Evolutionary conservation across 2,888 invertebrate species (phyloP).

Genomic region (Drosophila tanythrix): DNA sequence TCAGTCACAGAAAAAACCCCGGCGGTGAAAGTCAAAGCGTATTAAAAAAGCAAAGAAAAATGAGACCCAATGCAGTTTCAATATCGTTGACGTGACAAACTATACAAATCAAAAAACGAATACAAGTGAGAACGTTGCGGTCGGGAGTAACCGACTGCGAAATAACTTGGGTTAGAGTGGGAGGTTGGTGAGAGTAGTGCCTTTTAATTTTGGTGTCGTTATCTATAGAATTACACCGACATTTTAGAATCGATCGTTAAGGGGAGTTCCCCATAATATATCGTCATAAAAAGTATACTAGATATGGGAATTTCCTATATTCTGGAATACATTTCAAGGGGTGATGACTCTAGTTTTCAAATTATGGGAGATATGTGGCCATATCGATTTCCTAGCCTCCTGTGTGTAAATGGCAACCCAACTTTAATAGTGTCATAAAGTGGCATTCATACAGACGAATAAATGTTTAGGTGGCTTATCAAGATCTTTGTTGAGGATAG

Average conservation of each 20-base stretch:
- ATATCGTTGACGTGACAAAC: constrained; percentile 11
- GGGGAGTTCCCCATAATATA: too few relatives aligned
- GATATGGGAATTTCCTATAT: background rate
- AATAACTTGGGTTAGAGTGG: background rate
- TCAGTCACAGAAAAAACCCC: constrained; percentile 17
- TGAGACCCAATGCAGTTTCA: constrained; percentile 1
- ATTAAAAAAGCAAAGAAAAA: constrained; percentile 1
- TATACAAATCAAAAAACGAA: background rate
- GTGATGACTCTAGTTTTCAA: background rate
- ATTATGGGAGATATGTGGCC: background rate
- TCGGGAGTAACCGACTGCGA: background rate
- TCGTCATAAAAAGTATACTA: background rate
- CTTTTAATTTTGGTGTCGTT: background rate
- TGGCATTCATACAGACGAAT: background rate
- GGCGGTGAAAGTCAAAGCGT: constrained; percentile 38
- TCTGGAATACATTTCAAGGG: background rate
- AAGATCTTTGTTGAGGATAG: background rate
- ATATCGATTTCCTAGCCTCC: background rate
- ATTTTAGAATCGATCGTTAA: background rate
- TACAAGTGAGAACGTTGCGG: background rate
- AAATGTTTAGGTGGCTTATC: background rate
- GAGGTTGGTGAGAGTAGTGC: background rate
- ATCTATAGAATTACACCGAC: background rate
- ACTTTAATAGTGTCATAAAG: background rate
- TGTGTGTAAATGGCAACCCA: background rate